These are phyloP conservation scores for Anthrax anthrax DNA, from an alignment of 2,888 invertebrate genomes.

Conservation along the genomic window DNA sequence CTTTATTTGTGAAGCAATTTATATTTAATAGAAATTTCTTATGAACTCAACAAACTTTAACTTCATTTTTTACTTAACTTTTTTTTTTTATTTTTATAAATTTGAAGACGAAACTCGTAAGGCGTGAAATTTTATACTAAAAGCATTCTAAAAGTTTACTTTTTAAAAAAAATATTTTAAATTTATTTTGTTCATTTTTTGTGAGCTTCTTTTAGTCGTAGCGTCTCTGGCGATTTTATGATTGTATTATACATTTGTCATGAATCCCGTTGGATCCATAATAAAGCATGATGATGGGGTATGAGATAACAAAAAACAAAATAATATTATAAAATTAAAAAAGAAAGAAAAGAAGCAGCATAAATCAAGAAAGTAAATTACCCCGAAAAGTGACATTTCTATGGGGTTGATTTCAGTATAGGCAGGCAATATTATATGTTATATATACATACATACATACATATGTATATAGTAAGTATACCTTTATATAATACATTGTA, in stretches of 20 bases:
- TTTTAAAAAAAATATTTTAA: neutral
- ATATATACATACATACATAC: too few relatives aligned
- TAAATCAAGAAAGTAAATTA: conserved; percentile 10
- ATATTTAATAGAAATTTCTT: neutral
- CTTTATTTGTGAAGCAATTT: too few relatives aligned
- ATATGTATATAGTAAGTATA: too few relatives aligned
- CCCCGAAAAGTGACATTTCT: conserved; percentile 8
- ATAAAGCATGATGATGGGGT: neutral
- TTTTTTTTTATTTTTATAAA: neutral
- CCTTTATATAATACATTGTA: too few relatives aligned
- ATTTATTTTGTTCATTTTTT: neutral
- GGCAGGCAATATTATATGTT: too few relatives aligned
- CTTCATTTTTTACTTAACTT: neutral
- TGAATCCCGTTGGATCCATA: conserved; percentile 1
- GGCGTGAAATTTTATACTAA: neutral
- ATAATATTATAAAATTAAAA: neutral
- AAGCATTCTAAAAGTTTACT: neutral
- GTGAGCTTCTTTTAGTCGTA: conserved; percentile 8
- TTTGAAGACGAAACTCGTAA: neutral
- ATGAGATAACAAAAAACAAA: neutral
- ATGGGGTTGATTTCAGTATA: neutral
- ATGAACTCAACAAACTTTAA: neutral
- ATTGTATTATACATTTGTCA: conserved; percentile 7
- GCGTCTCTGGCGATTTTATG: conserved; percentile 8
- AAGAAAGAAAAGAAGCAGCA: conserved; percentile 1